Evolutionary conservation across 1,140 invertebrate genomes (phyloP), one percentile per base, ranked within the genome.

Genomic region (Hylaeus anthracinus): DNA sequence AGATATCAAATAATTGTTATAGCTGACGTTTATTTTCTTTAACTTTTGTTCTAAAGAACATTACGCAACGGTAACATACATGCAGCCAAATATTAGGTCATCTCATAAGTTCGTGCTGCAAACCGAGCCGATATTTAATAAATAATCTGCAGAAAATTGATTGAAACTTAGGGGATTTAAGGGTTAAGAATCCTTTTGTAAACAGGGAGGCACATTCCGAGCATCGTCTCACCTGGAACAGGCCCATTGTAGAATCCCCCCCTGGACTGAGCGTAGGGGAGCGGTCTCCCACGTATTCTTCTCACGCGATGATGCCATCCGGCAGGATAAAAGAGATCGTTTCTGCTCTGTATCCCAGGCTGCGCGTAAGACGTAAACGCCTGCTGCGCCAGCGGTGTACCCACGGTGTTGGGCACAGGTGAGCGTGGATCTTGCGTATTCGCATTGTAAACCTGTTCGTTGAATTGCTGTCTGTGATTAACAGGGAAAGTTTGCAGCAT

Each of bases 241-340:
- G 88, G 84, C 65, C 69, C 85, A 61, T 86, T 88, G 37, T 88
- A 88, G 37, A 89, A 83, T 1, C 86, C 82, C 6, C 89, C 67
- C 14, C 85, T 85, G 15, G 85, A 41, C 65, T 90, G 89, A 0
- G 73, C 65, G 37, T 79, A 74, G 4, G 84, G 78, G 8, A 75
- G 80, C 8, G 82, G 86, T 37, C 72, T 80, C 1, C 80, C 73
- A 9, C 70, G 82, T 15, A 88, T 61, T 10, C 79, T 82, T 53
- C 83, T 85, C 60, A 82, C 67, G 5, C 85, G 79, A 10, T 87
- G 81, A 12, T 72, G 67, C 86, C 82, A 87, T 39, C 73, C 75
- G 5, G 72, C 26, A 9, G 85, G 63, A 67, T 79, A 66, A 39
- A 79, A 67, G 4, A 75, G 6, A 1, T 87, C 85, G 58, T 71